Conservation (phyloP, 1,140 invertebrate species). For the Eubasilissa regina region DNA sequence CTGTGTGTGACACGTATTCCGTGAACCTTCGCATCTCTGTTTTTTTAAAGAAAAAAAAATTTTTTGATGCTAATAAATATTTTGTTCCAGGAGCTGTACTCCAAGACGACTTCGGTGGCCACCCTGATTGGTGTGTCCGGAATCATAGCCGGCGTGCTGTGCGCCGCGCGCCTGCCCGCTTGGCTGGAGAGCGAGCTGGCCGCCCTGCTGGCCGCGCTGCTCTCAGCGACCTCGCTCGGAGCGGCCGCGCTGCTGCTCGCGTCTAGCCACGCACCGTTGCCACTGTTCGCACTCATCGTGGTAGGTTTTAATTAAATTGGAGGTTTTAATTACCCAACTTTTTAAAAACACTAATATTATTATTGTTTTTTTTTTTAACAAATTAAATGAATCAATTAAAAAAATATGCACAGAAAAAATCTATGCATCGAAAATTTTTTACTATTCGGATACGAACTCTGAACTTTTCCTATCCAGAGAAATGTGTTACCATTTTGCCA, state of each 20-base stretch:
- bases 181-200: slow-evolving; percentile 72
- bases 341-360: too few species aligned
- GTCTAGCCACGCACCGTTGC: slow-evolving; percentile 74
- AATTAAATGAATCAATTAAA: background rate
- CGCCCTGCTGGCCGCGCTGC: slow-evolving; percentile 70
- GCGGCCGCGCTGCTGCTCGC: slow-evolving; percentile 71
- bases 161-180: slow-evolving; percentile 70
- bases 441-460: too few species aligned
- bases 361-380: too few species aligned
- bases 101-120: slow-evolving; percentile 67
- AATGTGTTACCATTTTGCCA: too few species aligned
- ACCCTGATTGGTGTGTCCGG: slow-evolving; percentile 70
- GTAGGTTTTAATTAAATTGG: slow-evolving; percentile 70
- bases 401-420: too few species aligned
- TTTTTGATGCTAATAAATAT: too few species aligned
- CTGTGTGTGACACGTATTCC: too few species aligned
- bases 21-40: too few species aligned
- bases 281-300: slow-evolving; percentile 78
- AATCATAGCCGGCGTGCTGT: slow-evolving; percentile 68
- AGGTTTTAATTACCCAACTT: too few species aligned
- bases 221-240: slow-evolving; percentile 69
- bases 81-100: slow-evolving; percentile 71
- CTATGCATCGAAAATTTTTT: too few species aligned
- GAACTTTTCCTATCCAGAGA: too few species aligned
- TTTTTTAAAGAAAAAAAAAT: too few species aligned